phyloP scores from a whole-genome alignment of 2,113 vertebrate genomes.

The Piprites chloris region DNA sequence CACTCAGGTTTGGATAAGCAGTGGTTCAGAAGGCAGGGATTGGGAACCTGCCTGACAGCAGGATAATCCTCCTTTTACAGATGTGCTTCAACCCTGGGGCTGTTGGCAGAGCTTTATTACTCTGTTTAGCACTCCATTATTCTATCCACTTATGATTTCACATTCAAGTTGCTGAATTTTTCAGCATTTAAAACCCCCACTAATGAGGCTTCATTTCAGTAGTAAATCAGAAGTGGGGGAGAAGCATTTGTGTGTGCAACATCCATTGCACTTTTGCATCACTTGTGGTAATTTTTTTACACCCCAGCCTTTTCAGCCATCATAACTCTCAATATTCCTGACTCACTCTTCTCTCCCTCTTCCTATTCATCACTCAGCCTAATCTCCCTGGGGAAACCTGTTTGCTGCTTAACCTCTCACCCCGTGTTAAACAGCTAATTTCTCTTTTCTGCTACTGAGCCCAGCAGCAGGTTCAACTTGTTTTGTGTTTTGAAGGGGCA shows the following conservation, averaged over 20 bases:
- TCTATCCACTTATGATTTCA: neutral
- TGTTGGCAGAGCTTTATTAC: neutral
- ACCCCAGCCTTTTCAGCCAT: neutral
- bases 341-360: neutral
- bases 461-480: neutral
- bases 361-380: slow-evolving; percentile 65
- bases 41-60: neutral
- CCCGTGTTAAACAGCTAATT: slow-evolving; percentile 73
- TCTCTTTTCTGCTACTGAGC: slow-evolving; percentile 72
- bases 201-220: neutral
- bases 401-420: slow-evolving; percentile 69
- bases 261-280: neutral
- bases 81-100: neutral
- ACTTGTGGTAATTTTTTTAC: neutral
- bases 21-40: neutral
- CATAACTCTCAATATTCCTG: neutral
- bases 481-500: neutral
- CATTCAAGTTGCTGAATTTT: neutral
- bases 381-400: slow-evolving; percentile 64
- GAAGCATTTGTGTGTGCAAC: neutral
- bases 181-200: neutral
- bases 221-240: neutral
- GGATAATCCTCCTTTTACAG: neutral
- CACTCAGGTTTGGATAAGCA: neutral
- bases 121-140: neutral